phyloP scores from a whole-genome alignment of 2,113 vertebrate species.

The Mustela nigripes region DNA sequence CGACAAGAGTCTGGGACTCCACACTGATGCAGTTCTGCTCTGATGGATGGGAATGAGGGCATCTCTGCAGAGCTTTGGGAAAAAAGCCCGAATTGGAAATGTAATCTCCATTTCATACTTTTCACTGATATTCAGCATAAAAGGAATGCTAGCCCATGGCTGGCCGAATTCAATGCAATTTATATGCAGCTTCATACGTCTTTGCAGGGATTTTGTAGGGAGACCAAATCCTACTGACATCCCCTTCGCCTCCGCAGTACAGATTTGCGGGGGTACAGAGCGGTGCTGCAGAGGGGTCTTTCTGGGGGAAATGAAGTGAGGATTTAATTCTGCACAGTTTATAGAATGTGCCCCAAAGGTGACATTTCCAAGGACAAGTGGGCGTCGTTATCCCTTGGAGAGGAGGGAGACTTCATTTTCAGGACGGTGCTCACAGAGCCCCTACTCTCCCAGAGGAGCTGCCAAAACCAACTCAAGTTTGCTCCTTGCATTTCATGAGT shows the following conservation, averaged over 20 bases:
- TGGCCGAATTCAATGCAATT: slow-evolving; percentile 74
- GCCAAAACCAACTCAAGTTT: neutral
- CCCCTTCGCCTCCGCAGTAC: slow-evolving; percentile 73
- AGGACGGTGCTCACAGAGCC: neutral
- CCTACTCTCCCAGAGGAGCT: neutral
- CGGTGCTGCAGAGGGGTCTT: neutral
- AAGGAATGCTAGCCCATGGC: slow-evolving; percentile 78
- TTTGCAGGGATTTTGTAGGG: slow-evolving; percentile 82
- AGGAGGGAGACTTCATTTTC: neutral
- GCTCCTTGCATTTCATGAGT: neutral
- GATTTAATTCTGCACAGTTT: slow-evolving; percentile 69
- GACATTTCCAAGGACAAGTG: slow-evolving; percentile 33
- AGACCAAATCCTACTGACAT: slow-evolving; percentile 83
- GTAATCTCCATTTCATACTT: slow-evolving; percentile 87
- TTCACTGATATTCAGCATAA: slow-evolving; percentile 87
- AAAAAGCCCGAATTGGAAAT: slow-evolving; percentile 86
- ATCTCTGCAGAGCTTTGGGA: slow-evolving; percentile 83
- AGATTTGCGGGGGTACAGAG: slow-evolving; percentile 14
- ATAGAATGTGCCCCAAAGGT: slow-evolving; percentile 7
- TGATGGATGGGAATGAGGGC: slow-evolving; percentile 84
- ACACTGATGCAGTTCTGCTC: slow-evolving; percentile 65
- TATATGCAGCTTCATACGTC: slow-evolving; percentile 85
- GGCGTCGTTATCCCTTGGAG: neutral
- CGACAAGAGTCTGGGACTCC: slow-evolving; percentile 62
- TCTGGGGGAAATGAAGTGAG: slow-evolving; percentile 65